phyloP scores from a whole-genome alignment of 2,113 vertebrate species.

The Acanthisitta chloris region DNA sequence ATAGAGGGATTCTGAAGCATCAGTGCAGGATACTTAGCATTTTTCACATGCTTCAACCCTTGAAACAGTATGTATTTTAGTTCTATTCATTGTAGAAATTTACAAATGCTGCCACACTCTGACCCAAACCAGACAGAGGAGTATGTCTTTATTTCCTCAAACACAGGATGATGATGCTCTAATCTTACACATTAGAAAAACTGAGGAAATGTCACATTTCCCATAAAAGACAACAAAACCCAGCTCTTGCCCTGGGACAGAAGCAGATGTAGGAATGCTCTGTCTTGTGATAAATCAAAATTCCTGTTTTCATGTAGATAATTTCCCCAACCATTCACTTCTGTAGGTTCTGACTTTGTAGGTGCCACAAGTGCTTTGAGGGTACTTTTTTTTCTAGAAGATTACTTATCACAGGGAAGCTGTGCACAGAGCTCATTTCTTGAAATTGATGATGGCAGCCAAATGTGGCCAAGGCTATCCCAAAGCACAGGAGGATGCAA shows the following conservation, averaged over 20 bases:
- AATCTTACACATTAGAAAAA: neutral
- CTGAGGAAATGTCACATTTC: neutral
- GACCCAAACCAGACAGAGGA: neutral
- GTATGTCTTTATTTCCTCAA: neutral
- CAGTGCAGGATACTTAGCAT: neutral
- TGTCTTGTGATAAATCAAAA: neutral
- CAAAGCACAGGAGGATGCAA: neutral
- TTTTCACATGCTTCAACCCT: neutral
- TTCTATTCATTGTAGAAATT: neutral
- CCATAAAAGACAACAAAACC: neutral
- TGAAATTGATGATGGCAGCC: neutral
- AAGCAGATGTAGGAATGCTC: neutral
- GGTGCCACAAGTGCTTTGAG: neutral
- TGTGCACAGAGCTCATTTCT: conserved; percentile 13
- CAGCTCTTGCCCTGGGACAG: neutral
- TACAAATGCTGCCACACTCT: neutral
- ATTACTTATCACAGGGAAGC: conserved; percentile 70
- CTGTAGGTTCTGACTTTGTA: too few relatives aligned
- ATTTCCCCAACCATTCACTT: neutral
- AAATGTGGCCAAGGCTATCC: neutral
- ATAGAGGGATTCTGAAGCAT: neutral
- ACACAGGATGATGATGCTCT: neutral
- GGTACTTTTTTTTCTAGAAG: conserved; percentile 56
- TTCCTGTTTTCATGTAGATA: neutral
- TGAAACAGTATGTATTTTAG: neutral